Base-by-base conservation (phyloP, 2,888 invertebrate species). In the Philereme vetulata region DNA sequence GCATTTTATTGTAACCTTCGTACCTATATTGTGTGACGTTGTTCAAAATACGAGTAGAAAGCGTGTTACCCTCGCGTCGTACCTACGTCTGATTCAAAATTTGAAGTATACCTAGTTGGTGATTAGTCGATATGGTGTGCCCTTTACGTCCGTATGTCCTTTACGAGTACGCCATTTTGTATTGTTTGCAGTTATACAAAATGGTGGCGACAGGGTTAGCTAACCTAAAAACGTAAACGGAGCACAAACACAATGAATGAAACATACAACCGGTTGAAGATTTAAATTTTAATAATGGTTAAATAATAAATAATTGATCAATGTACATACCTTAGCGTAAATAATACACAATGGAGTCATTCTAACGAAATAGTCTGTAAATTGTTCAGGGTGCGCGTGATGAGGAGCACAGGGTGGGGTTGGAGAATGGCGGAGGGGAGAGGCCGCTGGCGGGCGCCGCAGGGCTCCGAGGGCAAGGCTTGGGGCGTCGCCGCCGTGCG, bases 281-380 rank as follows among this genome's bases (percentile, higher is more conserved):
- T 84, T 84, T 79, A 81, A 78, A 66, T 74, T 78, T 88, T 85
- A 86, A 84, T 86, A 71, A 77, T 74, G 72, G 80, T 78, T 73
- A 78, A 80, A 76, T 79, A 87, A 89, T 87, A 87, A 90, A 89
- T 88, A 88, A 82, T 81, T 78, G 64, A 80, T 81, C 78, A 79
- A 82, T 63, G 76, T 75, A 80, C 62, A 62, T 62, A 65, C 78
- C 83, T 86, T 83, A 75, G 71, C 66, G 78, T 80, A 81, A 81
- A 78, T 77, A 78, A 78, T 78, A 84, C 77, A 84, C 34, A 50
- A 51, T 76, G 69, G 72, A 80, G 72, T 89, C 78, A 92, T 77
- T 91, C 91, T 83, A 91, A 76, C 49, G 91, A 86, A 80, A 92
- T 90, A 81, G 91, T 90, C 81, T 91, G 90, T 82, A 92, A 74